These are phyloP conservation scores for Odontamblyopus rebecca DNA, from an alignment of 2,797 vertebrate genomes.

Conservation along the genomic window DNA sequence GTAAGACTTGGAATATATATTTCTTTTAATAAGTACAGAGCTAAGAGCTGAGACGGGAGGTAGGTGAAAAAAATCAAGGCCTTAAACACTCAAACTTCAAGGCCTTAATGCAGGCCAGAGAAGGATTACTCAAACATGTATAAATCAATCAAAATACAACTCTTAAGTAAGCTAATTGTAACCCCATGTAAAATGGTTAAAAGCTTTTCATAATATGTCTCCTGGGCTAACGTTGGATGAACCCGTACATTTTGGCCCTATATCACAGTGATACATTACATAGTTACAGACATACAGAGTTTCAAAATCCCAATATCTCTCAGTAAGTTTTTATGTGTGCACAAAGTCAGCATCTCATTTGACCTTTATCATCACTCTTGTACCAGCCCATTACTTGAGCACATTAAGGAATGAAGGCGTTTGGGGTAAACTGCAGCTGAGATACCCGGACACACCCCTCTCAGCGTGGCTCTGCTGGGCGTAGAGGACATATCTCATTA, in stretches of 20 bases:
- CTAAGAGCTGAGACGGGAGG: no score
- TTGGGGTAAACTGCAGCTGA: slow-evolving; percentile 2
- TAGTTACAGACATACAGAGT: not conserved
- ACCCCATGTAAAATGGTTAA: no score
- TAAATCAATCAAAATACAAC: no score
- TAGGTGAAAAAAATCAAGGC: no score
- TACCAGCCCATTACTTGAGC: not conserved
- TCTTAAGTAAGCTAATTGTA: no score
- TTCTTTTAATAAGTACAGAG: no score
- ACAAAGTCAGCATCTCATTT: not conserved
- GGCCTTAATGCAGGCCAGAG: no score
- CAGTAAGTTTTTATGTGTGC: not conserved
- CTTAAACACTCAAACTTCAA: no score
- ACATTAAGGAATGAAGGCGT: slow-evolving; percentile 12
- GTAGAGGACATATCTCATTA: slow-evolving; percentile 38
- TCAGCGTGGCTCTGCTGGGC: slow-evolving; percentile 10
- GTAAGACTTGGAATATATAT: no score
- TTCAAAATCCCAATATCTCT: not conserved
- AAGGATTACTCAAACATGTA: no score
- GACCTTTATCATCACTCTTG: slow-evolving; percentile 12
- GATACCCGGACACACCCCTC: slow-evolving; percentile 20
- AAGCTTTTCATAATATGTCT: not conserved
- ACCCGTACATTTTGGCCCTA: not conserved
- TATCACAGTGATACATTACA: not conserved
- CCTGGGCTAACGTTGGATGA: not conserved